Evolutionary conservation across 1,140 invertebrate genomes (phyloP).

Genomic region (Latrodectus geometricus): DNA sequence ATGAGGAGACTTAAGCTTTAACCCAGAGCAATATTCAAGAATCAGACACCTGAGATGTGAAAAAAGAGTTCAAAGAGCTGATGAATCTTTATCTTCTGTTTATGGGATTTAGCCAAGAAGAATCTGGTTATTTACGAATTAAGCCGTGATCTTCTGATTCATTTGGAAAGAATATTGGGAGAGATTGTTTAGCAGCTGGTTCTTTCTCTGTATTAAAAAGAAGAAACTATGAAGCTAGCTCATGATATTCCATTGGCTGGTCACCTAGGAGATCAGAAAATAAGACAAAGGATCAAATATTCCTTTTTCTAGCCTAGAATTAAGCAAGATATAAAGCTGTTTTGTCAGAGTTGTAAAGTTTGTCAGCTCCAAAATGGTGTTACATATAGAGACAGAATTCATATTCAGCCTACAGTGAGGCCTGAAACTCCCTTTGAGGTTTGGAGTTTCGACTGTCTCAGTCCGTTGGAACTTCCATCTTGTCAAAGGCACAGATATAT

Average conservation of each 20-base stretch:
- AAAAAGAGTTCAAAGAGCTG: not conserved
- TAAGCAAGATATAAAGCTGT: not conserved
- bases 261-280: slow-evolving; percentile 2
- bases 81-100: no score
- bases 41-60: not conserved
- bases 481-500: not conserved
- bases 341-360: not conserved
- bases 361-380: not conserved
- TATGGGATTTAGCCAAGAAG: not conserved
- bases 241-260: not conserved
- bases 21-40: no score
- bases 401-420: not conserved
- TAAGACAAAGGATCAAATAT: not conserved
- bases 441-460: not conserved
- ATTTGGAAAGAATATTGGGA: not conserved
- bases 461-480: not conserved
- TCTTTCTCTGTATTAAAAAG: not conserved
- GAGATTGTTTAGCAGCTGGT: not conserved
- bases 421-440: not conserved
- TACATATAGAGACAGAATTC: not conserved
- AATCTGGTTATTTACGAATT: not conserved
- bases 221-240: not conserved
- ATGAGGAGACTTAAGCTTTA: no score
- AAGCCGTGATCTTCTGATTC: not conserved
- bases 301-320: not conserved